Evolutionary conservation across 2,888 invertebrate species (phyloP), one percentile per base, ranked within the genome.

Genomic region (Phyllotreta striolata): DNA sequence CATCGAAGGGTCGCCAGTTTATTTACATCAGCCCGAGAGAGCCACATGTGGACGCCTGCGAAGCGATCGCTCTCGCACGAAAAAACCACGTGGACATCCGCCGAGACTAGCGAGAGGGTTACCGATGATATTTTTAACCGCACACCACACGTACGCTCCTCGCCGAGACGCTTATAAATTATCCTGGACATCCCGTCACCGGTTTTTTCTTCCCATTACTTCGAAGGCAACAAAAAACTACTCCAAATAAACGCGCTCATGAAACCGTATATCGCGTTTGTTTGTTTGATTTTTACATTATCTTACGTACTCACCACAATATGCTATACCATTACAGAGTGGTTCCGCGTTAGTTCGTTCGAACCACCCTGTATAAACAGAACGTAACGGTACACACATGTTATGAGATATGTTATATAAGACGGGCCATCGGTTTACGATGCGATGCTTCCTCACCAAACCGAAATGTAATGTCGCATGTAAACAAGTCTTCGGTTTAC

Each of bases 11-110:
- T 24, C 4, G 24, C 24, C 24, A 4, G 24, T 24, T 24, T 24
- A 24, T 24, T 24, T 24, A 24, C 24, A 4, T 24, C 4, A 24
- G 24, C 24, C 4, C 24, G 24, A 4, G 24, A 3, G 49, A 44
- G 54, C 74, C 78, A 79, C 76, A 77, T 79, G 79, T 79, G 77
- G 75, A 77, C 69, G 75, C 72, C 79, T 78, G 79, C 78, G 79
- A 79, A 78, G 78, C 24, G 24, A 24, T 3, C 24, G 1, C 24
- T 24, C 24, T 1, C 24, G 2, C 24, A 24, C 9, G 13, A n/a
- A n/a, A n/a, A n/a, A n/a, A n/a, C n/a, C n/a, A n/a, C n/a, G 24
- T 24, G 24, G 24, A 24, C 24, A 24, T 24, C 24, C 24, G 24
- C 24, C 24, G 24, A 1, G 4, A 24, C 24, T 4, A 24, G 24